Conservation (phyloP, 2,888 invertebrate genomes). For the Sclerodermus sp. region DNA sequence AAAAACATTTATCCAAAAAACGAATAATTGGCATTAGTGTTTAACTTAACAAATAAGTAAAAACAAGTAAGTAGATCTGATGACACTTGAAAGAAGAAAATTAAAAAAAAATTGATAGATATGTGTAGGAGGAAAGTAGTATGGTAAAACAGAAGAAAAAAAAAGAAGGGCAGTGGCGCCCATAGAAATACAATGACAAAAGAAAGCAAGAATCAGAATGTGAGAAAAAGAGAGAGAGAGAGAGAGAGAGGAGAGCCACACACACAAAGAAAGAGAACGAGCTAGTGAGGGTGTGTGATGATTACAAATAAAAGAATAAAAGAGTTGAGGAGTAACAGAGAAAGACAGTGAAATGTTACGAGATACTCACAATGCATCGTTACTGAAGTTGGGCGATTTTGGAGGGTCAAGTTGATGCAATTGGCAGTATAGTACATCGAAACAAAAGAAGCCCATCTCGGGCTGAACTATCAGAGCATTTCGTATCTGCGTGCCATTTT, state of each 20-base stretch:
- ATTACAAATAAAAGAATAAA: slow-evolving; percentile 5
- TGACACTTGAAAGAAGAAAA: too few species aligned
- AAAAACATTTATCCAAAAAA: too few species aligned
- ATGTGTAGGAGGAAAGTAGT: too few species aligned
- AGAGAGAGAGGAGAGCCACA: slow-evolving; percentile 1
- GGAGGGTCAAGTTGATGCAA: slow-evolving; percentile 92
- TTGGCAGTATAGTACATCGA: slow-evolving; percentile 95
- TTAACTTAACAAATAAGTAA: too few species aligned
- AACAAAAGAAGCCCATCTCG: slow-evolving; percentile 99
- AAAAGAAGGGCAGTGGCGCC: not conserved
- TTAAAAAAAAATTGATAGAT: too few species aligned
- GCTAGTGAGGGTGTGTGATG: slow-evolving; percentile 1
- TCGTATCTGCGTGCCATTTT: slow-evolving; percentile 54
- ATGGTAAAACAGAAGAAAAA: not conserved
- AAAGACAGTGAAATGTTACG: not conserved
- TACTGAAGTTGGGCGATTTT: slow-evolving; percentile 87
- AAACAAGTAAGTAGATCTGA: too few species aligned
- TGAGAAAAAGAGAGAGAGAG: slow-evolving; percentile 7
- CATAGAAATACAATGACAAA: slow-evolving; percentile 2
- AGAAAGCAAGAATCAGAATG: slow-evolving; percentile 7
- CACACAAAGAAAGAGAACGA: slow-evolving; percentile 6
- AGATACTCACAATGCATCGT: slow-evolving; percentile 88
- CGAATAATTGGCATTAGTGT: too few species aligned
- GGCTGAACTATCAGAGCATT: slow-evolving; percentile 75
- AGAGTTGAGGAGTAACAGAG: slow-evolving; percentile 2